Percentiles rank a stretch among this genome's conserved stretches.
Evolutionary conservation across 2,797 vertebrate genomes (phyloP).

Genomic region (Halcyon badia): DNA sequence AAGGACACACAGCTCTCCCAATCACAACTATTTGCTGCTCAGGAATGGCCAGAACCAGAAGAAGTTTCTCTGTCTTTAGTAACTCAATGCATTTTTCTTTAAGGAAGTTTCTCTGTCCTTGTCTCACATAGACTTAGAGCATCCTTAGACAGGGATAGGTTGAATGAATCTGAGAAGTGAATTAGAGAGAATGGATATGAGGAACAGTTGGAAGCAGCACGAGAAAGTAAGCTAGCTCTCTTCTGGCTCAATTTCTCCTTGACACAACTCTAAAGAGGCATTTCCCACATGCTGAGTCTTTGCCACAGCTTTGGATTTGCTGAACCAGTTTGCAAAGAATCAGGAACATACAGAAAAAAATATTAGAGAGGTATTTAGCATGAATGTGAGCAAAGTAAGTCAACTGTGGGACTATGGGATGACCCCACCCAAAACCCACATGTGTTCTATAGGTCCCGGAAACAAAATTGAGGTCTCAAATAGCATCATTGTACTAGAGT

Average conservation of each 20-base stretch:
- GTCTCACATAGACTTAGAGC: neutral
- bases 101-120: neutral
- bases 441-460: conserved; percentile 36
- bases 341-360: neutral
- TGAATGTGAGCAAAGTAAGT: neutral
- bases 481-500: conserved; percentile 62
- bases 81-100: neutral
- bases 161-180: neutral
- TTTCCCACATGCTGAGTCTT: neutral
- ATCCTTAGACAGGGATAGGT: neutral
- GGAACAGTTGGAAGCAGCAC: neutral
- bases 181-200: neutral
- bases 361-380: neutral
- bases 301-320: neutral
- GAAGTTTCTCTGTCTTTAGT: neutral
- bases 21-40: neutral
- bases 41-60: neutral
- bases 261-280: neutral
- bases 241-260: neutral
- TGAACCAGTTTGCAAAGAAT: neutral
- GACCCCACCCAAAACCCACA: neutral
- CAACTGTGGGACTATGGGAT: neutral
- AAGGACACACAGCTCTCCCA: neutral
- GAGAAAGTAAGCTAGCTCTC: neutral
- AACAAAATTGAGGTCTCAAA: conserved; percentile 62